These are phyloP conservation scores for Bellardia pandia DNA, from an alignment of 2,888 invertebrate genomes.

Conservation along the genomic window DNA sequence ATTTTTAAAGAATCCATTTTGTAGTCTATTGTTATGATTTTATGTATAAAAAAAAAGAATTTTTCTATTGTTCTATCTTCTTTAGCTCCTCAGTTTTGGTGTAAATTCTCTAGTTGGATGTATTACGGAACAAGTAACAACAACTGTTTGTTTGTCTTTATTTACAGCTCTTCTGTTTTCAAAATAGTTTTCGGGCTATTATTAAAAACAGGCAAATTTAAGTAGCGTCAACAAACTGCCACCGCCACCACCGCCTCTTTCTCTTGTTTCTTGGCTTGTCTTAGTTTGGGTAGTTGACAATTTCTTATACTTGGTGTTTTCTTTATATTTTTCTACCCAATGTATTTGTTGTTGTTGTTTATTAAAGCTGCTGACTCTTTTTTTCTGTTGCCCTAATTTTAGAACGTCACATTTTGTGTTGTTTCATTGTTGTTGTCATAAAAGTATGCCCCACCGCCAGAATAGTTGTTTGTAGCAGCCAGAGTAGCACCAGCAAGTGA, in stretches of 20 bases:
- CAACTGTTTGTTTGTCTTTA: constrained; percentile 61
- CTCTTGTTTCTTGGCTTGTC: constrained; percentile 7
- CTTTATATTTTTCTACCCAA: constrained; percentile 19
- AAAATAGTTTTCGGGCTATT: constrained; percentile 60
- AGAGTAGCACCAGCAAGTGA: constrained; percentile 36
- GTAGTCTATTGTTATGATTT: constrained; percentile 46
- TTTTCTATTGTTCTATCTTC: constrained; percentile 31
- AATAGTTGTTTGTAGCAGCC: constrained; percentile 42
- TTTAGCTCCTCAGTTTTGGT: constrained; percentile 25
- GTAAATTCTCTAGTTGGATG: constrained; percentile 29
- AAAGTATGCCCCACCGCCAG: constrained; percentile 35
- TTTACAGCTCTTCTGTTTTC: constrained; percentile 28
- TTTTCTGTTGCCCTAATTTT: constrained; percentile 67
- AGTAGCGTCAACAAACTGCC: constrained; percentile 61
- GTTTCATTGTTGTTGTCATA: constrained; percentile 40
- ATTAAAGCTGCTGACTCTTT: constrained; percentile 37
- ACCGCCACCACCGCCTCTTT: constrained; percentile 36
- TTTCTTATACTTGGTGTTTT: constrained; percentile 46
- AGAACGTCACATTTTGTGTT: constrained; percentile 64
- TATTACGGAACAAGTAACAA: constrained; percentile 69
- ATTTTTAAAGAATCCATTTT: constrained; percentile 83
- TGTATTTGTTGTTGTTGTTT: constrained; percentile 40
- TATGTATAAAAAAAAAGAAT: constrained; percentile 38
- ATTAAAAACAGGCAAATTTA: constrained; percentile 67
- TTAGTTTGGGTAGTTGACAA: constrained; percentile 40